Base-by-base conservation (phyloP, 2,797 vertebrate species). In the Enteromius argenteus region DNA sequence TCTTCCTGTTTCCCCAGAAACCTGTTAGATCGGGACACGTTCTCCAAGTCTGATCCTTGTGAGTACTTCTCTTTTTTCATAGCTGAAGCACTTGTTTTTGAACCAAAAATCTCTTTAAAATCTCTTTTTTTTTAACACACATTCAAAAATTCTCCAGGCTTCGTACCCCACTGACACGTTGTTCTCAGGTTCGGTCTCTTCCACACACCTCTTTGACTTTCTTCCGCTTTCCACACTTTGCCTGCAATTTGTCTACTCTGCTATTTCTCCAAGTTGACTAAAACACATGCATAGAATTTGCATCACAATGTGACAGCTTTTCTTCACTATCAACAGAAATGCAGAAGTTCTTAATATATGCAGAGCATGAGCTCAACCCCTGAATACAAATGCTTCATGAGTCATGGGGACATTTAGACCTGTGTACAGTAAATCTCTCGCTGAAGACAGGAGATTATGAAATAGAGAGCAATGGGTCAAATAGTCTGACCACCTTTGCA, bases 41-140 rank as follows among this genome's bases (percentile, higher is more conserved):
- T 99, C 94, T 98, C 98, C 94, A 99, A 99, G 92, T 99, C 98
- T 0, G 97, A 99, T 87, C 97, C 97, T 76, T 30, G 98, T 99
- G 94, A 97, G 97, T 95, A 85, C n/a, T 19, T 56, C 11, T 71
- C 17, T 73, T 80, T 32, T 4, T 17, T 2, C 3, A 56, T 51
- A 3, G 10, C 13, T 73, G 30, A 46, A 35, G 37, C 42, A 74
- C 8, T 75, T 66, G n/a, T 67, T 74, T 81, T 73, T 80, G 0
- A 82, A 75, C 27, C 42, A 35, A 39, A 46, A 76, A 78, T 44
- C 1, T 30, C 7, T 30, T n/a, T n/a, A 30, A 73, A 37, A 58
- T 37, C 1, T n/a, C 0, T 62, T 49, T 49, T 49, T 49, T 27
- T 27, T 71, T 17, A n/a, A 11, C 72, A 19, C 32, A 42, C 44